Evolutionary conservation across 2,113 vertebrate genomes (phyloP).

Genomic region (Ameiurus melas): DNA sequence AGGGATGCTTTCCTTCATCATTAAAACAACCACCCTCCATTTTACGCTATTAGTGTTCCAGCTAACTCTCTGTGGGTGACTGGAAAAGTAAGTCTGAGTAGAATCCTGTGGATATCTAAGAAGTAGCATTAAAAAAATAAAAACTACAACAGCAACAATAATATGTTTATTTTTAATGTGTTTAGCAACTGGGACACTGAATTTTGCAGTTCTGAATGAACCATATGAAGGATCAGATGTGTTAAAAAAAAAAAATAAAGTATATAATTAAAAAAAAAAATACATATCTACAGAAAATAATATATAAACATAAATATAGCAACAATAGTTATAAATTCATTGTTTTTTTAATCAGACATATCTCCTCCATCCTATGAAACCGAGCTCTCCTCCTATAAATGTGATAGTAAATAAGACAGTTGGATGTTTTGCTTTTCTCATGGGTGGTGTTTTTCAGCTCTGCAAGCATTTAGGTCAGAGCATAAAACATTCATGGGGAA

Average conservation of each 20-base stretch:
- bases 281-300: not conserved
- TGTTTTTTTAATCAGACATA: not conserved
- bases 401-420: not conserved
- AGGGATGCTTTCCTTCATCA: constrained; percentile 14
- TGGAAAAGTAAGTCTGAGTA: not conserved
- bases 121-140: not conserved
- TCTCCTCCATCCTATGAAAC: not conserved
- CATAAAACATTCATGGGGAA: constrained; percentile 53
- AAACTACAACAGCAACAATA: not conserved
- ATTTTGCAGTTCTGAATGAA: not conserved
- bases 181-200: not conserved
- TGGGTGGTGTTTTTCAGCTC: constrained; percentile 45
- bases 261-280: not conserved
- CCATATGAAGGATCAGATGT: not conserved
- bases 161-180: not conserved
- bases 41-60: not conserved
- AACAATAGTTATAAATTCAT: not conserved
- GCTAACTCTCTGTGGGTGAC: not conserved
- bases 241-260: not conserved
- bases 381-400: not conserved
- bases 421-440: constrained; percentile 43
- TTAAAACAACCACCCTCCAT: constrained; percentile 21
- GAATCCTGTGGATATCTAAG: not conserved
- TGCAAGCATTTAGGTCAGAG: constrained; percentile 53
- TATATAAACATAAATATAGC: not conserved